Evolutionary conservation across 2,888 invertebrate species (phyloP).

Genomic region (Cosmorhoe ocellata): DNA sequence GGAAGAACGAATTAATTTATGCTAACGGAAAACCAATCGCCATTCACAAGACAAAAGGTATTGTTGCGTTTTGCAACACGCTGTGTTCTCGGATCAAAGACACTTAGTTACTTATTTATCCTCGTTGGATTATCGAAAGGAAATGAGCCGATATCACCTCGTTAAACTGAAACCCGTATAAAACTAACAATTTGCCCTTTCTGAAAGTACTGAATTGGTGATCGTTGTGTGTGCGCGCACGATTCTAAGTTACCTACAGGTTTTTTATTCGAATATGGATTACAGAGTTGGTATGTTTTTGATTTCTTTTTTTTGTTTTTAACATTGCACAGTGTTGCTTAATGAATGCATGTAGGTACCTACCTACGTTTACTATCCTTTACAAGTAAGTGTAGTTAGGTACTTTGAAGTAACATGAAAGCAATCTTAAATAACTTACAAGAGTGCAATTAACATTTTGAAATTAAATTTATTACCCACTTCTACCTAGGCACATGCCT

Average conservation of each 20-base stretch:
- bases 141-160: conserved; percentile 49
- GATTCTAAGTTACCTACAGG: conserved; percentile 2
- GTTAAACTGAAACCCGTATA: conserved; percentile 45
- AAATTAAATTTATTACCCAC: too few relatives aligned
- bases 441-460: too few relatives aligned
- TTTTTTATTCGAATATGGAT: conserved; percentile 33
- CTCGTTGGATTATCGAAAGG: conserved; percentile 54
- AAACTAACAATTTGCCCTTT: conserved; percentile 36
- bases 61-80: conserved; percentile 27
- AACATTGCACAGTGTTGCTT: background rate
- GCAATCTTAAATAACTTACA: too few relatives aligned
- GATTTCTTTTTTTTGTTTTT: background rate
- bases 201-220: conserved; percentile 25
- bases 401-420: too few relatives aligned
- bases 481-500: too few relatives aligned
- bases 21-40: conserved; percentile 16
- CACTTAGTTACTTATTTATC: conserved; percentile 42
- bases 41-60: conserved; percentile 16
- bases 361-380: too few relatives aligned
- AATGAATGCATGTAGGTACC: background rate
- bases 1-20: conserved; percentile 20
- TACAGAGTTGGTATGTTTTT: conserved; percentile 31
- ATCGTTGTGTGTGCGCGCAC: conserved; percentile 1
- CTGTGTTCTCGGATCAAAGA: conserved; percentile 23
- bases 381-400: too few relatives aligned